Percentiles rank a stretch among this genome's conserved stretches.
These are phyloP conservation scores for Scaptomyza graminum DNA, from an alignment of 1,140 invertebrate genomes.

Conservation along the genomic window DNA sequence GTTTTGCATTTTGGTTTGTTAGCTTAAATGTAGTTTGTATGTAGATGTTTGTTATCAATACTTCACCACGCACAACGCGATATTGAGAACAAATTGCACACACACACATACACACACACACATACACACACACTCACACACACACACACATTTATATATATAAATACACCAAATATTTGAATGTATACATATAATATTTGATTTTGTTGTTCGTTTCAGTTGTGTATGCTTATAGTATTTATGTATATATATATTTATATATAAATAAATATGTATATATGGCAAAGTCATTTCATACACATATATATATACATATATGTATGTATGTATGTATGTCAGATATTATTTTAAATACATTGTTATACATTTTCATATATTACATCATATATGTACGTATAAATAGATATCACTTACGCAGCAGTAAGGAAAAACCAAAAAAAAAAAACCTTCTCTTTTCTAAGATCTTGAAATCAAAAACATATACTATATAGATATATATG, in stretches of 20 bases:
- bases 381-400: slow-evolving; percentile 44
- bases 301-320: slow-evolving; percentile 1
- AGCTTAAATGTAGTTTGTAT: slow-evolving; percentile 60
- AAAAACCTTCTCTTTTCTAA: slow-evolving; percentile 12
- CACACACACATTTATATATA: neutral
- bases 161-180: neutral
- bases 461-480: slow-evolving; percentile 28
- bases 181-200: slow-evolving; percentile 22
- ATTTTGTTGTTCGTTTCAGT: slow-evolving; percentile 26
- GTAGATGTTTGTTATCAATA: slow-evolving; percentile 26
- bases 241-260: slow-evolving; percentile 8
- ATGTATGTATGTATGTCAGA: slow-evolving; percentile 72
- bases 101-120: slow-evolving; percentile 24
- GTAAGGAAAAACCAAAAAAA: slow-evolving; percentile 77
- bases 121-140: slow-evolving; percentile 24
- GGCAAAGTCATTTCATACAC: slow-evolving; percentile 77
- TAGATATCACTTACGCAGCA: slow-evolving; percentile 78
- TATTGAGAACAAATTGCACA: slow-evolving; percentile 24
- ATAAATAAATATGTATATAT: slow-evolving; percentile 41
- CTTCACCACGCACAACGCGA: slow-evolving; percentile 35
- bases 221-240: neutral
- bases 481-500: slow-evolving; percentile 12
- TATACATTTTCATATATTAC: slow-evolving; percentile 24
- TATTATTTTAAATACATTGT: slow-evolving; percentile 46
- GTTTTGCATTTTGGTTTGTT: slow-evolving; percentile 55